A percentile compares a stretch with the other conserved stretches of the same genome.
Evolutionary conservation across 2,113 vertebrate genomes (phyloP).

Genomic region (Narcine bancroftii): DNA sequence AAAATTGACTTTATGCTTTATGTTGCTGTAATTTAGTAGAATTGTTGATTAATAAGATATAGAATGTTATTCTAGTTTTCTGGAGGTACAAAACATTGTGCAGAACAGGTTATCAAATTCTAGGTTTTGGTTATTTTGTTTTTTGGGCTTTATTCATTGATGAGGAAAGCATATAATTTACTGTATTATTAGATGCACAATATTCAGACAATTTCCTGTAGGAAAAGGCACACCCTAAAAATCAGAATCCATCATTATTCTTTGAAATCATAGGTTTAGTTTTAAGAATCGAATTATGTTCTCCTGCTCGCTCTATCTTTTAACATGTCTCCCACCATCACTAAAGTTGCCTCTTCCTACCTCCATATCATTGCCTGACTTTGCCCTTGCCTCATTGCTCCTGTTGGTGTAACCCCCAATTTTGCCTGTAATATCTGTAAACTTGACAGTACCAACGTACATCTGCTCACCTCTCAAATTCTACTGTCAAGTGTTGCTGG

Average conservation of each 20-base stretch:
- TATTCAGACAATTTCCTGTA: background rate
- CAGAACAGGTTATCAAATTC: background rate
- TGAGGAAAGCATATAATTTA: background rate
- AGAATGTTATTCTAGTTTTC: background rate
- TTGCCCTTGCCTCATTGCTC: too few relatives aligned
- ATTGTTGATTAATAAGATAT: background rate
- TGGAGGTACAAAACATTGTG: background rate
- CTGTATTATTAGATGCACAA: background rate
- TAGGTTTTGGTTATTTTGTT: background rate
- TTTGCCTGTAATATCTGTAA: too few relatives aligned
- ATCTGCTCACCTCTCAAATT: too few relatives aligned
- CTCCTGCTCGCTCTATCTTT: too few relatives aligned
- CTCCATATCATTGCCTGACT: too few relatives aligned
- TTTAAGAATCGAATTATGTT: background rate
- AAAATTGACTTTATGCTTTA: background rate
- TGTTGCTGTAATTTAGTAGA: background rate
- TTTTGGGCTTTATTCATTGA: background rate
- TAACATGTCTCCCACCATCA: too few relatives aligned
- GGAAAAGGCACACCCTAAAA: background rate
- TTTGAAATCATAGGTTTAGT: background rate
- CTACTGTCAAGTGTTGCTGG: too few relatives aligned
- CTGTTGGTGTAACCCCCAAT: too few relatives aligned
- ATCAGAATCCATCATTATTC: background rate
- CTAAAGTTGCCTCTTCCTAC: too few relatives aligned
- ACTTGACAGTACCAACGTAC: too few relatives aligned